Base-by-base conservation (phyloP, 2,113 vertebrate species). In the Calcarius ornatus region DNA sequence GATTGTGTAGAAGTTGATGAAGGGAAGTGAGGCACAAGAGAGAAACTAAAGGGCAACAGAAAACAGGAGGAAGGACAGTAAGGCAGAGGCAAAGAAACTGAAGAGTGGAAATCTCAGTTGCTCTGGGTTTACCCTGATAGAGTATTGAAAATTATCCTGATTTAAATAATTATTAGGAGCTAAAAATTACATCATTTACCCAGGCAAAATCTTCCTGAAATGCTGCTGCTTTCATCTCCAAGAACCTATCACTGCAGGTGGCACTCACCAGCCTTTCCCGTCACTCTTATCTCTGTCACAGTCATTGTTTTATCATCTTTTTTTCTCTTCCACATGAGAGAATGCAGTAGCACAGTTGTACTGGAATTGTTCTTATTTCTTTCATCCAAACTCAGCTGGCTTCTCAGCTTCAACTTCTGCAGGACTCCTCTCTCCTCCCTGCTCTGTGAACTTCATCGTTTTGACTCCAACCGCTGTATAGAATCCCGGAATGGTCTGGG, bases 381-480 rank as follows among this genome's bases (percentile, higher is more conserved):
- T 60, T 31, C 21, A 63, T 48, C 15, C 57, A 47, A 61, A 65
- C 22, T 53, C 42, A 63, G 12, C 11, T 60, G 35, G 2, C 10
- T 75, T 86, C 47, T 86, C 47, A 61, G 11, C 51, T 28, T 42
- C 6, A 5, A 0, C 15, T 75, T 71, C 8, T 30, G 6, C 27
- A 43, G 45, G 45, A 30, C 21, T 40, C 31, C 30, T 11, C n/a
- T 69, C 25, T 47, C 1, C 35, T 57, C 47, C 56, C 4, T 37
- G 7, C 17, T 35, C 10, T 7, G 9, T 12, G 38, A 68, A 27
- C 7, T 11, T 20, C 15, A 33, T 35, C 33, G 21, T 33, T n/a
- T 30, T 57, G 35, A 18, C 47, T 80, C 31, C 25, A 51, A 5
- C 4, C 22, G 5, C n/a, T 56, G 6, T 7, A 13, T 0, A 47